These are phyloP conservation scores for Falco berigora DNA, from an alignment of 2,797 vertebrate species.

Conservation along the genomic window DNA sequence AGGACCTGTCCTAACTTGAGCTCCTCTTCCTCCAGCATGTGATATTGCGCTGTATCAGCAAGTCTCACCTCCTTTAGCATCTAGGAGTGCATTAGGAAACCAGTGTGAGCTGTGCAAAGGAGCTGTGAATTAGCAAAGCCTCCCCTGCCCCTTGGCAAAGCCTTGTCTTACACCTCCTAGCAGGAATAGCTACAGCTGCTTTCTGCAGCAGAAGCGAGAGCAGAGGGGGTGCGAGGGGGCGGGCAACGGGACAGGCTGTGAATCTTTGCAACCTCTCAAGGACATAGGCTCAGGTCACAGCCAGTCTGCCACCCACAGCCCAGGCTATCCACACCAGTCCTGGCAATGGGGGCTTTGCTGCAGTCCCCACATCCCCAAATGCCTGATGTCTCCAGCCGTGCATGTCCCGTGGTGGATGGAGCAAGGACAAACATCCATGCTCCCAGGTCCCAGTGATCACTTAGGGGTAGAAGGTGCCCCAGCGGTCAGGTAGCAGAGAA, in stretches of 20 bases:
- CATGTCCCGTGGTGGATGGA: accelerated
- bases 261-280: background rate
- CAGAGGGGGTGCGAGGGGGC: background rate
- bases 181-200: constrained; percentile 14
- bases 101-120: background rate
- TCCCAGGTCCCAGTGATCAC: background rate
- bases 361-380: background rate
- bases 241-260: accelerated
- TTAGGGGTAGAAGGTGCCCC: background rate
- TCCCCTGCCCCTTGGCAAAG: constrained; percentile 6
- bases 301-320: background rate
- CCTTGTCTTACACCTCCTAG: background rate
- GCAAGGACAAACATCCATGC: background rate
- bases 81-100: background rate
- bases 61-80: constrained; percentile 11
- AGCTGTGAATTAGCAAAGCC: background rate
- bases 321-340: background rate
- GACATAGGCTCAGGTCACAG: background rate
- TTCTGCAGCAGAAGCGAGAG: background rate
- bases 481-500: background rate
- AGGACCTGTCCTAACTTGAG: background rate
- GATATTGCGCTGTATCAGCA: background rate
- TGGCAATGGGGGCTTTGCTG: background rate
- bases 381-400: accelerated
- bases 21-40: background rate